Evolutionary conservation across 2,888 invertebrate species (phyloP).

Genomic region (Unio delphinus): DNA sequence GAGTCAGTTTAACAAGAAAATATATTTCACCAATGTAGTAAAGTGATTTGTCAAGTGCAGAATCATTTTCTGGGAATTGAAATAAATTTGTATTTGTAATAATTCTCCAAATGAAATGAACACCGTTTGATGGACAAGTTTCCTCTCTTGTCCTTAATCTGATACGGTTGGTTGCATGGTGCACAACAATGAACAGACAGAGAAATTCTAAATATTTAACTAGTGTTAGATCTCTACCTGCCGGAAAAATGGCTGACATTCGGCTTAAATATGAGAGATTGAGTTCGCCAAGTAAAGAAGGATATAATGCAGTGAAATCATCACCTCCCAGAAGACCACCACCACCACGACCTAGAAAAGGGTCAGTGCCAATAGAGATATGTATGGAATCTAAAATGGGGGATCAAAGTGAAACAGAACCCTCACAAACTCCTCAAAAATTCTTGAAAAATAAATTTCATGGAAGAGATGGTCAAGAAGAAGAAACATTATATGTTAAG

Average conservation of each 20-base stretch:
- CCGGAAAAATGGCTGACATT: slow-evolving; percentile 51
- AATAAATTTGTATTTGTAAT: no score
- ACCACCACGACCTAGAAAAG: slow-evolving; percentile 2
- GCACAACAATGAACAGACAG: slow-evolving; percentile 3
- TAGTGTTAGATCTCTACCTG: slow-evolving; percentile 51
- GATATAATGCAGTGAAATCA: neutral
- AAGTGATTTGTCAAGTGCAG: neutral
- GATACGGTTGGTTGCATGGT: neutral
- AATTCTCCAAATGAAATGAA: no score
- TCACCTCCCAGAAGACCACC: slow-evolving; percentile 5
- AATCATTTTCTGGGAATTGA: neutral
- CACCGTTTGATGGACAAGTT: no score
- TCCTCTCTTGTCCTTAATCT: no score
- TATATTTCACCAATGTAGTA: neutral
- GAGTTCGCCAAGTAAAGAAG: neutral
- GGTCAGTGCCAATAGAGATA: no score
- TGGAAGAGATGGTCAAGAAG: no score
- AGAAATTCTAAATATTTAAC: slow-evolving; percentile 9
- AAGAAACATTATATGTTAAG: no score
- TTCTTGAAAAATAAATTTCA: no score
- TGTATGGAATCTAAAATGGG: no score
- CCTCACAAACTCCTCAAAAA: no score
- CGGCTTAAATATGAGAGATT: slow-evolving; percentile 41
- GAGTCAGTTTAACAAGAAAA: no score
- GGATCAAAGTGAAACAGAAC: no score